Base-by-base conservation (phyloP, 2,113 vertebrate genomes). In the Gnathonemus longibarbis region DNA sequence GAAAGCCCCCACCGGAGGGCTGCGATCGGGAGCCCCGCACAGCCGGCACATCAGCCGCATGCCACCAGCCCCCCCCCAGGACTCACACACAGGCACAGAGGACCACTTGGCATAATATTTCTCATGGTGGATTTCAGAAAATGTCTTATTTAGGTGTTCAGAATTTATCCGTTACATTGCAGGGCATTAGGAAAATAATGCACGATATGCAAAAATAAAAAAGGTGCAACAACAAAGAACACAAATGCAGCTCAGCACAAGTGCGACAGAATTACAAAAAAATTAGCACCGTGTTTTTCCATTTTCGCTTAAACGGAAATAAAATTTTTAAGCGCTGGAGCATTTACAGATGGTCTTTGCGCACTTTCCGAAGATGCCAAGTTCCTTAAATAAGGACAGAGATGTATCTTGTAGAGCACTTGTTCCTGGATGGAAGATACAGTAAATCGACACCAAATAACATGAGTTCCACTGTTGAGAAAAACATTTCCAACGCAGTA, bases 331-430 rank as follows among this genome's bases (percentile, higher is more conserved):
- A 83, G 35, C 5, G 7, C 19, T 8, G 80, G 17, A 24, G 13
- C 3, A 5, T 70, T 88, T 74, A 31, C 10, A 21, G 45, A 74
- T 48, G 17, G 21, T 49, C 45, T 19, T 49, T 15, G 2, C 7
- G 1, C 31, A 31, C 39, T 15, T 46, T n/a, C 8, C 9, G 10
- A n/a, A 88, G 45, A 66, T 88, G 87, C 87, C 87, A 66, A 19
- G 35, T 58, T 15, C 13, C 39, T 45, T 27, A 74, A 91, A 80
- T 49, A 90, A 89, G 39, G 85, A 86, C 88, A 62, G 77, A 74
- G 74, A 56, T 85, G 84, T 52, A 21, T 49, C 48, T 90, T 87
- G 48, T 19, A 3, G 5, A 21, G 53, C 53, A 56, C 52, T 42
- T 87, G 1, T 19, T 85, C 24, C 83, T 13, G 83, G 83, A 85